A percentile compares a stretch with the other conserved stretches of the same genome.
phyloP scores from a whole-genome alignment of 2,888 invertebrate species.

The Glaucopsyche alexis region DNA sequence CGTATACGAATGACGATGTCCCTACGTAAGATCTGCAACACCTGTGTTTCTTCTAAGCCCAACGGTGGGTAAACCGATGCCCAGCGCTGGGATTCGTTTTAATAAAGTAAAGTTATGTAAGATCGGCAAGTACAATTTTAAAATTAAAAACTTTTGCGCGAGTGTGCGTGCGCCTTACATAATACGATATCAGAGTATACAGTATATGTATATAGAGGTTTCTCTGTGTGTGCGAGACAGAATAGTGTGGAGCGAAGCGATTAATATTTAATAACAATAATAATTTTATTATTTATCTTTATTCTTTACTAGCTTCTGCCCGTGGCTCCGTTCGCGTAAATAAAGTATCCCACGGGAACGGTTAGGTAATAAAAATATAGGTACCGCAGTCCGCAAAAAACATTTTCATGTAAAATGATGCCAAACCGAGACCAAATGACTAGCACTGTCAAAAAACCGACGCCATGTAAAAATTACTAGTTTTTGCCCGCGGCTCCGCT shows the following conservation, averaged over 20 bases:
- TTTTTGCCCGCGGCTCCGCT: too few species aligned
- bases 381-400: too few species aligned
- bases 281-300: neutral
- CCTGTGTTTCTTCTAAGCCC: neutral
- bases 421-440: too few species aligned
- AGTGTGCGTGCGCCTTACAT: slow-evolving; percentile 37
- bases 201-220: slow-evolving; percentile 24
- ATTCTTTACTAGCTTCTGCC: neutral
- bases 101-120: slow-evolving; percentile 23
- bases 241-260: slow-evolving; percentile 41
- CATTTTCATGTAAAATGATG: too few species aligned
- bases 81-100: slow-evolving; percentile 26
- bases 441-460: too few species aligned
- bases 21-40: neutral
- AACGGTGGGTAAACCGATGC: neutral
- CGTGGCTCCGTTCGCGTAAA: too few species aligned
- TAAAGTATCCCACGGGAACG: too few species aligned
- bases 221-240: slow-evolving; percentile 43
- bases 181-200: slow-evolving; percentile 15
- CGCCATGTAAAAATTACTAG: too few species aligned
- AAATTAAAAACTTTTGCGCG: slow-evolving; percentile 62
- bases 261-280: neutral
- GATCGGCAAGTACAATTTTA: slow-evolving; percentile 50
- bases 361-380: too few species aligned
- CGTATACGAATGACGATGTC: neutral